A percentile compares a stretch with the other conserved stretches of the same genome.
phyloP scores from a whole-genome alignment of 2,113 vertebrate genomes.

The Beaufortia kweichowensis region DNA sequence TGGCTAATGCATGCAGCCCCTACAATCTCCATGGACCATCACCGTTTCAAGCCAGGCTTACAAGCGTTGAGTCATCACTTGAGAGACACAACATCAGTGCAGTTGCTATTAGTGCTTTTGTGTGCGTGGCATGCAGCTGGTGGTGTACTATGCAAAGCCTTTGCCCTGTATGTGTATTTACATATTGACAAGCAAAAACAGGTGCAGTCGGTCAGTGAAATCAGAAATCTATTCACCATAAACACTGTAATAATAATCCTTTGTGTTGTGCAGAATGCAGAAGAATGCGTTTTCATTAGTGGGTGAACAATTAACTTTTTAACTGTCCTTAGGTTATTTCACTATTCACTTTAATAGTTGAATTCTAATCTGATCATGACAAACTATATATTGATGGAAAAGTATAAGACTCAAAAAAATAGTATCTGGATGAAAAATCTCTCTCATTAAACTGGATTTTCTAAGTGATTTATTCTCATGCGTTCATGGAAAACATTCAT shows the following conservation, averaged over 20 bases:
- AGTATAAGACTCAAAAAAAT: too few species aligned
- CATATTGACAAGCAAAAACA: slow-evolving; percentile 17
- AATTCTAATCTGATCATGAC: too few species aligned
- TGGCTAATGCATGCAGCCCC: slow-evolving; percentile 15
- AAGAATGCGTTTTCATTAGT: too few species aligned
- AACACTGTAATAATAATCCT: too few species aligned
- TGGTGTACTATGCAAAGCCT: slow-evolving; percentile 24
- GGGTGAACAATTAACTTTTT: too few species aligned
- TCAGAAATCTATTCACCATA: not conserved
- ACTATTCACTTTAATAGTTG: too few species aligned
- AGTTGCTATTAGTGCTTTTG: slow-evolving; percentile 26
- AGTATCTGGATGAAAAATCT: too few species aligned
- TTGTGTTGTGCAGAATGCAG: too few species aligned
- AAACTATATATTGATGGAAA: too few species aligned
- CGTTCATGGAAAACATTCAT: not conserved
- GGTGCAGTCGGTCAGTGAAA: not conserved
- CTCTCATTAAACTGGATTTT: too few species aligned
- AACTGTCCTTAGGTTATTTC: too few species aligned
- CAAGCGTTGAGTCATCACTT: slow-evolving; percentile 41
- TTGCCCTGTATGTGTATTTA: not conserved
- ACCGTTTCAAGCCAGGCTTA: slow-evolving; percentile 12
- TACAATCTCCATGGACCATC: slow-evolving; percentile 32
- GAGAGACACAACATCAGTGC: slow-evolving; percentile 24
- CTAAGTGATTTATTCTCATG: not conserved
- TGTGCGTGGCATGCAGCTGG: slow-evolving; percentile 25